Base-by-base conservation (phyloP, 2,797 vertebrate species). In the Danio tinwini region DNA sequence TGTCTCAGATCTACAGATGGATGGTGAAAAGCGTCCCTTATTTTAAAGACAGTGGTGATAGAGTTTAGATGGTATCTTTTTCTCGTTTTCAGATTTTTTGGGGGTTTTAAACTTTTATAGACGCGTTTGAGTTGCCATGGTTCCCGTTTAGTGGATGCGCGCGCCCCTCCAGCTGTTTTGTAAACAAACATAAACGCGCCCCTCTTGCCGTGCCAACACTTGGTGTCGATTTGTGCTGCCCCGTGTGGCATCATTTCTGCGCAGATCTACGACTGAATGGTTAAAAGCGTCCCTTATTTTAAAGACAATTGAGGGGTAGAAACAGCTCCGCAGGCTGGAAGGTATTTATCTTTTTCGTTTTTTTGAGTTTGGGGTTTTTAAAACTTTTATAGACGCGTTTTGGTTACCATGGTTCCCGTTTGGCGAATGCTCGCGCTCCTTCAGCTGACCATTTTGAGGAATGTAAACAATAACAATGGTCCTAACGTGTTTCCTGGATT, bases 221-320 rank as follows among this genome's bases (percentile, higher is more conserved):
- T 45, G 53, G 11, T 52, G 19, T 53, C 21, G 29, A 52, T 63
- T 42, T 40, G 9, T 42, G 47, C 37, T 63, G n/a, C 40, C 11
- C 37, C 37, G 17, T 42, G 39, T 44, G 7, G 5, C 11, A 12
- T 9, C 52, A 42, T 63, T 42, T 14, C 58, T 44, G n/a, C 17
- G 7, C 97, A 98, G 93, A 97, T 99, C 82, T 99, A 98, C 87
- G 97, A 99, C 93, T 98, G 97, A 96, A 99, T 98, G 97, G 97
- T 98, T 92, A 96, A 96, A 91, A 97, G 93, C 70, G 96, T 98
- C 49, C 96, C 97, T 68, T 99, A 98, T 89, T 99, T 98, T 91
- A 98, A 98, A 89, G 97, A 99, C 91, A 98, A 29, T 3, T 29
- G 29, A 98, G 88, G 97, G 97, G 6, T 19, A 98, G 97, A 90